phyloP scores from a whole-genome alignment of 1,140 invertebrate species.

The Gryon sp. region DNA sequence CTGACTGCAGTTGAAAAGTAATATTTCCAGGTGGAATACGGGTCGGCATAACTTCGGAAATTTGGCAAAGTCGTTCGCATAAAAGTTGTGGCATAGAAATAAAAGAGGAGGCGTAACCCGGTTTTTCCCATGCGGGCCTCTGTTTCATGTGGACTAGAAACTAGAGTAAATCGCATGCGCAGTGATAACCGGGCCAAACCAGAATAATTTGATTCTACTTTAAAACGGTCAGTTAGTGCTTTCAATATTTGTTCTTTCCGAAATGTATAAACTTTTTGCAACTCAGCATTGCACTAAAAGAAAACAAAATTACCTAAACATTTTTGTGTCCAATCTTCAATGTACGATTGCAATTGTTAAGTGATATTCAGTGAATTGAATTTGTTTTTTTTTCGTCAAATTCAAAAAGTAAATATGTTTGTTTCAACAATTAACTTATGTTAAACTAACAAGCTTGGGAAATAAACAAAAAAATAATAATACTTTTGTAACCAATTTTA shows the following conservation, averaged over 20 bases:
- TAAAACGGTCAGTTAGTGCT: conserved; percentile 34
- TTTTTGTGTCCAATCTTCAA: background rate
- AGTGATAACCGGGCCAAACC: conserved; percentile 49
- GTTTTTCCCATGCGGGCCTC: conserved; percentile 48
- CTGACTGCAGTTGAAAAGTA: conserved; percentile 7
- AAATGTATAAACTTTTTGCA: background rate
- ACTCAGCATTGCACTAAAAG: background rate
- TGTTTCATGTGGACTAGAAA: conserved; percentile 51
- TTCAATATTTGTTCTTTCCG: conserved; percentile 22
- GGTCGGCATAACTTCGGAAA: conserved; percentile 24
- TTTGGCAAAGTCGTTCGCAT: conserved; percentile 33
- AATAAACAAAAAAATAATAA: background rate
- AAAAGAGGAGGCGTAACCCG: conserved; percentile 51
- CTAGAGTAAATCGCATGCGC: conserved; percentile 60
- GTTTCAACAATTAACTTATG: too few species aligned
- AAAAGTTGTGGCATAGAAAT: conserved; percentile 45
- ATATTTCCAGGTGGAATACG: conserved; percentile 19
- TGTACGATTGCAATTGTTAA: too few species aligned
- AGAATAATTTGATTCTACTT: conserved; percentile 53
- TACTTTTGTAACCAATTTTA: conserved; percentile 16
- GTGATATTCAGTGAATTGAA: too few species aligned
- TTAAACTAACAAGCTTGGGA: too few species aligned
- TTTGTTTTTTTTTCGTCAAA: too few species aligned
- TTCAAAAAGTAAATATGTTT: too few species aligned
- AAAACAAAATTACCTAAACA: too few species aligned